These are phyloP conservation scores for Hydrolagus colliei DNA, from an alignment of 2,797 vertebrate genomes.

Conservation along the genomic window DNA sequence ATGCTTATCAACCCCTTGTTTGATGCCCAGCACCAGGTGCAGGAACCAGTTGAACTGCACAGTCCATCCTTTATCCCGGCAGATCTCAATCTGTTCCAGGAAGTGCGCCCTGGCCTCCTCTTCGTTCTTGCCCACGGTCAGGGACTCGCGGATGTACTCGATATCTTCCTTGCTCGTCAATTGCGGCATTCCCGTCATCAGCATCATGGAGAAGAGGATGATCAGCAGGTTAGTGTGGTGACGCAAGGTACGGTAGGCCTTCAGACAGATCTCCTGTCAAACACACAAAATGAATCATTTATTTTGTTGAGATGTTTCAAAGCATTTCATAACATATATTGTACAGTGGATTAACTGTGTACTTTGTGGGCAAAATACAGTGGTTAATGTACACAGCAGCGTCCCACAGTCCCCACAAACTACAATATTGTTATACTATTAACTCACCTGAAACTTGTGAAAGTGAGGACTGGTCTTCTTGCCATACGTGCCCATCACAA, in stretches of 20 bases:
- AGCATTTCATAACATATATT: too few species aligned
- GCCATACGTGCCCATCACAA: conserved; percentile 89
- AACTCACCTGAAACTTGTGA: conserved; percentile 86
- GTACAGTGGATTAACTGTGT: too few species aligned
- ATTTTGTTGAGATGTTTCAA: too few species aligned
- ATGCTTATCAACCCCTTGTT: conserved; percentile 91
- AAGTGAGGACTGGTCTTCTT: conserved; percentile 91
- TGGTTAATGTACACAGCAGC: too few species aligned
- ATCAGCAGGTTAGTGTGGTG: conserved; percentile 95
- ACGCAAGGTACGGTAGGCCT: conserved; percentile 87
- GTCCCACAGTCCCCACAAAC: too few species aligned
- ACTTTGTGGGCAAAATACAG: too few species aligned
- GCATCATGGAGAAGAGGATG: conserved; percentile 98
- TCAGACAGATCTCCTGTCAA: conserved; percentile 78
- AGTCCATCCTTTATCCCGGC: conserved; percentile 96
- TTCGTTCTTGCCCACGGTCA: conserved; percentile 81
- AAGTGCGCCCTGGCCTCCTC: conserved; percentile 89
- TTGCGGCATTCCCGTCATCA: conserved; percentile 95
- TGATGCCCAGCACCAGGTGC: conserved; percentile 92
- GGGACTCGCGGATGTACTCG: conserved; percentile 87
- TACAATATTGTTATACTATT: neutral
- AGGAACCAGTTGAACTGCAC: conserved; percentile 98
- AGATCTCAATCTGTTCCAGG: conserved; percentile 94
- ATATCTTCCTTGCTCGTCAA: conserved; percentile 95
- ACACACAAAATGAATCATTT: conserved; percentile 30